A percentile compares a stretch with the other conserved stretches of the same genome.
phyloP scores from a whole-genome alignment of 2,797 vertebrate genomes.

The Sebastes goodei region DNA sequence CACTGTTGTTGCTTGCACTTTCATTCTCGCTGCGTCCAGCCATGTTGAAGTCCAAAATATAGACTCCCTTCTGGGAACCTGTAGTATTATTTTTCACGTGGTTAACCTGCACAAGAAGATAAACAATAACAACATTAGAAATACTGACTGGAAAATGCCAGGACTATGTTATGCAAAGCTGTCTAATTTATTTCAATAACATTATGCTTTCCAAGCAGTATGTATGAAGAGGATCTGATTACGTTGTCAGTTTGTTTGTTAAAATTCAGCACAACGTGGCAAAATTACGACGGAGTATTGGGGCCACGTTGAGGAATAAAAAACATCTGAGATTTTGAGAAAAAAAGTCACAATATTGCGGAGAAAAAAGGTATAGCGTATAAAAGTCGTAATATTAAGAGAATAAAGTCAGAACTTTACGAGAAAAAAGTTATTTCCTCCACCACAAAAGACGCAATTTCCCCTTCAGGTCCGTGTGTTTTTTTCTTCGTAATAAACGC shows the following conservation, averaged over 20 bases:
- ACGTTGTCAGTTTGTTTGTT: neutral
- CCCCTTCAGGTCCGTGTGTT: no score
- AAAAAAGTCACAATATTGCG: no score
- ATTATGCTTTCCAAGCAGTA: neutral
- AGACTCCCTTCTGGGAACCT: constrained; percentile 47
- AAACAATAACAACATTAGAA: neutral
- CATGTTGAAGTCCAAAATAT: constrained; percentile 85
- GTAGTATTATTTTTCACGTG: constrained; percentile 41
- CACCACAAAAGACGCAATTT: no score
- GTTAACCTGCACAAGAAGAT: constrained; percentile 54
- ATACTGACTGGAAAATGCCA: neutral
- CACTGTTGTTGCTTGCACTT: constrained; percentile 94
- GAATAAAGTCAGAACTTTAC: no score
- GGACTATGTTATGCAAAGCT: neutral
- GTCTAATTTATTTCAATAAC: neutral
- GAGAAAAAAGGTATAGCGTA: no score
- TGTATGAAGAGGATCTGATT: neutral
- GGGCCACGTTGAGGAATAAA: no score
- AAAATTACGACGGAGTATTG: neutral
- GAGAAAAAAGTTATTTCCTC: no score
- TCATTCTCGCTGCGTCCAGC: constrained; percentile 97
- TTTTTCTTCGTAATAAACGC: no score
- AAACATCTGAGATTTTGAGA: no score
- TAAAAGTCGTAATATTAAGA: no score
- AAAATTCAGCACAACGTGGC: neutral